These are phyloP conservation scores for Onychostoma macrolepis DNA, from an alignment of 2,113 vertebrate species.

Conservation along the genomic window DNA sequence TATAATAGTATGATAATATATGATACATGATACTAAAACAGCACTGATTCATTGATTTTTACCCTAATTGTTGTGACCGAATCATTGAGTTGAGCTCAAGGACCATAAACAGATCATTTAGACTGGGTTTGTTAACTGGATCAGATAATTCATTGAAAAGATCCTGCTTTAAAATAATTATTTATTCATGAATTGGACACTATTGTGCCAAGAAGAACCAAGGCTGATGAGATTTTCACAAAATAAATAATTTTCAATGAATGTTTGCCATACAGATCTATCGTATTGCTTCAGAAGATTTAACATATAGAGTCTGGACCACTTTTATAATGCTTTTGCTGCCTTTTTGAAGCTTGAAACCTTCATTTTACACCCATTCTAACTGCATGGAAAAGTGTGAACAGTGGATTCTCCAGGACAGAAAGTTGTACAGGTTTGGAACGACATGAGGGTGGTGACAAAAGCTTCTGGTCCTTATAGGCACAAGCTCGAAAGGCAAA, in stretches of 20 bases:
- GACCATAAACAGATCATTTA: background rate
- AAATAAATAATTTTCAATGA: background rate
- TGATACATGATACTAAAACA: background rate
- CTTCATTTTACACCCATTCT: background rate
- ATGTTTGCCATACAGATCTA: background rate
- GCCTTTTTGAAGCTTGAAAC: background rate
- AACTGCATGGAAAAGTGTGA: background rate
- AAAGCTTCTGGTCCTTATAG: background rate
- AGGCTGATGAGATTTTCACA: background rate
- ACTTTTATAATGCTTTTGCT: background rate
- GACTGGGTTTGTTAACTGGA: background rate
- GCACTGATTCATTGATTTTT: background rate
- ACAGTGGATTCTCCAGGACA: background rate
- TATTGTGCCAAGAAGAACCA: background rate
- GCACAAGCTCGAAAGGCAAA: background rate
- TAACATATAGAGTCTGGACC: background rate
- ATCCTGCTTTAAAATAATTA: background rate
- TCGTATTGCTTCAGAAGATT: background rate
- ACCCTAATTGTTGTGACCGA: background rate
- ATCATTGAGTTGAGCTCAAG: background rate
- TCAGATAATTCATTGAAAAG: background rate
- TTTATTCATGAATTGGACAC: background rate
- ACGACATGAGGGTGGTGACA: background rate
- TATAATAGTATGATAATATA: background rate
- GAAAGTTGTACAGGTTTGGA: background rate